phyloP scores from a whole-genome alignment of 2,113 vertebrate species.

The Eulemur macaco region DNA sequence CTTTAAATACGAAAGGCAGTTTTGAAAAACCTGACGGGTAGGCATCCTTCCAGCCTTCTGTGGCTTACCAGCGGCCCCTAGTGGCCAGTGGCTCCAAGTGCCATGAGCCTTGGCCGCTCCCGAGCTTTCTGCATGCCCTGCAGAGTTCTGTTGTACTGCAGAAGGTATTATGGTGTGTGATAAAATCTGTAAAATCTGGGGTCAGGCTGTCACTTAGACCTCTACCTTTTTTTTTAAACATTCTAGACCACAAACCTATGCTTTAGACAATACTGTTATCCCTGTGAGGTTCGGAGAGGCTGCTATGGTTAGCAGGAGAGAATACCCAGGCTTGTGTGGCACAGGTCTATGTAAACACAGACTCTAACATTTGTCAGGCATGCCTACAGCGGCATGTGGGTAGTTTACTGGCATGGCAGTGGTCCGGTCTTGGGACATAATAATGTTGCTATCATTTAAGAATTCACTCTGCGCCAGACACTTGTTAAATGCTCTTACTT shows the following conservation, averaged over 20 bases:
- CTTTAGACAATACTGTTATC: neutral
- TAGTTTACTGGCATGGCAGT: neutral
- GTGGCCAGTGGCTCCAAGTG: slow-evolving; percentile 58
- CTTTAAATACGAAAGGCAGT: neutral
- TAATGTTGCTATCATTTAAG: neutral
- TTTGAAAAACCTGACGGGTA: neutral
- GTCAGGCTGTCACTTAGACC: neutral
- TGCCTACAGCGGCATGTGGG: rapidly evolving
- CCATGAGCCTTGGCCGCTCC: neutral
- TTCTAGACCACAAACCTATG: neutral
- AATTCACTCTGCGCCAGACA: neutral
- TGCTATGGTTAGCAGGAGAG: neutral
- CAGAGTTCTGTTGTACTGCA: neutral
- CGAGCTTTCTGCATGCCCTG: rapidly evolving
- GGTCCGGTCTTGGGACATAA: neutral
- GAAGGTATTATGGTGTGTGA: neutral
- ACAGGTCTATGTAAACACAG: neutral
- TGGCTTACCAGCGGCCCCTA: slow-evolving; percentile 79
- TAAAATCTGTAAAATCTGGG: neutral
- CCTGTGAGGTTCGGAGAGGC: neutral
- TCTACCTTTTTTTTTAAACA: neutral
- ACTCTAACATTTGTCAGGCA: neutral
- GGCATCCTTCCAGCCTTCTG: neutral
- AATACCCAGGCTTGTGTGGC: neutral
- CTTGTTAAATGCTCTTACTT: neutral